Percentiles rank a stretch among this genome's conserved stretches.
These are phyloP conservation scores for Buceros bicornis DNA, from an alignment of 2,797 vertebrate species.

Conservation along the genomic window DNA sequence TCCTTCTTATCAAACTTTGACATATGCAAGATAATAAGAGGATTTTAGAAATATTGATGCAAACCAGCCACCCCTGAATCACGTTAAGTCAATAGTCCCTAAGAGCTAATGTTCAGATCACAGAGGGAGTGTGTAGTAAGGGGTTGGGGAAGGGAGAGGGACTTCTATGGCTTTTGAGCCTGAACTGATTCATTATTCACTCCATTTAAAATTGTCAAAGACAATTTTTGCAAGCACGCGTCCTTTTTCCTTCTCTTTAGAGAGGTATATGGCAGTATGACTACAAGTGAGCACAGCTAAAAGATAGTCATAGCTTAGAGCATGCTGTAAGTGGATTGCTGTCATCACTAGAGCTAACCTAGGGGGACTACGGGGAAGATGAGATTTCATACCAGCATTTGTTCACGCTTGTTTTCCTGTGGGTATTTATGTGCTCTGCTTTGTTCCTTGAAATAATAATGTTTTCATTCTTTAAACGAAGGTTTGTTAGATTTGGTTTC, in stretches of 20 bases:
- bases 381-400: conserved; percentile 41
- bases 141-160: neutral
- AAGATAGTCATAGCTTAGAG: conserved; percentile 60
- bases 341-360: conserved; percentile 63
- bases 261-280: conserved; percentile 41
- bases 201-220: conserved; percentile 57
- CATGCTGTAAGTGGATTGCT: conserved; percentile 63
- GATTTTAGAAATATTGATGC: conserved; percentile 74
- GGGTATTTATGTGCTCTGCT: neutral
- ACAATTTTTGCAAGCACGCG: conserved; percentile 46
- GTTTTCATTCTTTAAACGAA: conserved; percentile 4
- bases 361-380: conserved; percentile 21
- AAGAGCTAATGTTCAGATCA: conserved; percentile 44
- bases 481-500: neutral
- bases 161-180: conserved; percentile 40
- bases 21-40: conserved; percentile 71
- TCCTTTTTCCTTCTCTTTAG: conserved; percentile 35
- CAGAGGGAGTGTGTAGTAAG: conserved; percentile 13
- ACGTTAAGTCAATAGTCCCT: conserved; percentile 64
- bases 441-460: neutral
- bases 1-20: conserved; percentile 77
- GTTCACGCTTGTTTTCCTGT: neutral
- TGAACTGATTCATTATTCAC: conserved; percentile 58
- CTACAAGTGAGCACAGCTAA: conserved; percentile 60
- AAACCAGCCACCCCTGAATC: conserved; percentile 70